phyloP scores from a whole-genome alignment of 2,113 vertebrate genomes.

The Pelecanoides urinatrix region DNA sequence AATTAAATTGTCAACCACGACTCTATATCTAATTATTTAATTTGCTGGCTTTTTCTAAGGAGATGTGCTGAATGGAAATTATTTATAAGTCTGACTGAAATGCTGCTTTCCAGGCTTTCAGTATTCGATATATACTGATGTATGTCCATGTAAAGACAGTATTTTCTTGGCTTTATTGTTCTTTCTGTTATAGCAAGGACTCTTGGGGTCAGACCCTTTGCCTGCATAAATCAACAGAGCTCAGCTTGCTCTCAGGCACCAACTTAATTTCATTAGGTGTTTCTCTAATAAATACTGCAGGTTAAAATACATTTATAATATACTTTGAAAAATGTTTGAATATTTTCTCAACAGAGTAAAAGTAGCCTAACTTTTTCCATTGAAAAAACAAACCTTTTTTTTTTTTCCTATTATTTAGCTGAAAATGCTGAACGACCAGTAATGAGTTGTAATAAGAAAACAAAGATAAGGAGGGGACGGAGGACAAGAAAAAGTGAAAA shows the following conservation, averaged over 20 bases:
- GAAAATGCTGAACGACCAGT: not conserved
- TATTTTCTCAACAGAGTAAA: not conserved
- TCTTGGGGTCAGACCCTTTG: not conserved
- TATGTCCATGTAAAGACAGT: not conserved
- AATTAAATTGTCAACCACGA: slow-evolving; percentile 38
- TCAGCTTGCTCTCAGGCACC: not conserved
- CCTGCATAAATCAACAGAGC: not conserved
- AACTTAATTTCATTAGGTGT: not conserved
- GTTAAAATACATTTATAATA: not conserved
- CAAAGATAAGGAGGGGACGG: not conserved
- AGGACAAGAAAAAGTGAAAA: not conserved
- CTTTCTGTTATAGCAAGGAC: not conserved
- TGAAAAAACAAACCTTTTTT: not conserved
- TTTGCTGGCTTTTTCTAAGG: slow-evolving; percentile 10
- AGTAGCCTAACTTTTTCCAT: not conserved
- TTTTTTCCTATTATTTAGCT: not conserved
- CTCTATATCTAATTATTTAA: slow-evolving; percentile 44
- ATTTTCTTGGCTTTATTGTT: not conserved
- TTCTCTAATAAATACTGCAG: not conserved
- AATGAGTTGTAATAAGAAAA: not conserved
- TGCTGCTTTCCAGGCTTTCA: not conserved
- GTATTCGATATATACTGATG: not conserved
- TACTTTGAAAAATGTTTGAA: not conserved
- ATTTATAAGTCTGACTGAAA: not conserved
- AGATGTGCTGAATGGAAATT: not conserved